These are phyloP conservation scores for Myiothlypis chrysogaster DNA, from an alignment of 2,797 vertebrate genomes.

Conservation along the genomic window DNA sequence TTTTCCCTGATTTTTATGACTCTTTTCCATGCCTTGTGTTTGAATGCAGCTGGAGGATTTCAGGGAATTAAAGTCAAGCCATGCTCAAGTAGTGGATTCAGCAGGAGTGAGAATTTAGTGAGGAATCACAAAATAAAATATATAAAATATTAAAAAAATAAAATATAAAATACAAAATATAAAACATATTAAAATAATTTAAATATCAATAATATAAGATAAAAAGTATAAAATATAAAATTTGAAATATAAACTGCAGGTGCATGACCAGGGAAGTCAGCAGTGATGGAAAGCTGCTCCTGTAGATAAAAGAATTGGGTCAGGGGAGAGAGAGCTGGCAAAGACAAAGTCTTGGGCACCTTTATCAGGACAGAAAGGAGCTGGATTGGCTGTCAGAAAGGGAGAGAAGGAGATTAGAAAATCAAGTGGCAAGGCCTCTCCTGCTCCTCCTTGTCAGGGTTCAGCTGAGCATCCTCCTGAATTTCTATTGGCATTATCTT, in stretches of 20 bases:
- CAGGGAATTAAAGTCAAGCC: background rate
- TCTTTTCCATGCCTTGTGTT: background rate
- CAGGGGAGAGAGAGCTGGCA: background rate
- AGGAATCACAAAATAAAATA: background rate
- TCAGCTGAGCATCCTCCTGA: background rate
- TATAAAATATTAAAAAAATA: background rate
- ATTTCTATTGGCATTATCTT: background rate
- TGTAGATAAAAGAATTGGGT: background rate
- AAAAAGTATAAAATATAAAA: background rate
- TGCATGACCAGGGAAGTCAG: background rate
- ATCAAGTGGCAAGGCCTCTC: background rate
- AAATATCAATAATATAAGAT: background rate
- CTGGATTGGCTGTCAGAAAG: background rate
- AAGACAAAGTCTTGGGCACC: background rate
- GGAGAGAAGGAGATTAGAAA: background rate
- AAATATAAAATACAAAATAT: background rate
- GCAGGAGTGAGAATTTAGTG: background rate
- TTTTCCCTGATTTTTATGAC: background rate
- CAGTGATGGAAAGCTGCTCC: background rate
- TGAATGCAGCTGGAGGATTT: background rate
- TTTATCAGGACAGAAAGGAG: background rate
- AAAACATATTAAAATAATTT: too few relatives aligned
- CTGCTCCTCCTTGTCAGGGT: background rate
- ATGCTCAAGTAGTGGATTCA: background rate
- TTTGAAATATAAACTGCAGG: background rate